phyloP scores from a whole-genome alignment of 2,888 invertebrate species.

The Pheosia gnoma region DNA sequence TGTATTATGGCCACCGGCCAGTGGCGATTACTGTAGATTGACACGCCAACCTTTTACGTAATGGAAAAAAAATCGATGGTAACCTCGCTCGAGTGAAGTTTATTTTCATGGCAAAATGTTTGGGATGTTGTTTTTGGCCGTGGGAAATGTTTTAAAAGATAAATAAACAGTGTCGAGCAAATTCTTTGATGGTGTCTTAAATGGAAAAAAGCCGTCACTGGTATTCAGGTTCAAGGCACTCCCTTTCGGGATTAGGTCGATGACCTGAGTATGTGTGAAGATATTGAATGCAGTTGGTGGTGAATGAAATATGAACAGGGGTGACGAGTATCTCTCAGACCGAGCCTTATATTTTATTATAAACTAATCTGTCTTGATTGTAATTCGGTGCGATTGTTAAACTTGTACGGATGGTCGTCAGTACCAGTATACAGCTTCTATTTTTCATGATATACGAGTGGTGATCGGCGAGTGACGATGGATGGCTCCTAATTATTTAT shows the following conservation, averaged over 20 bases:
- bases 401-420: slow-evolving; percentile 26
- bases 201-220: background rate
- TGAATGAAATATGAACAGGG: too few relatives aligned
- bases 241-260: background rate
- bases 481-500: slow-evolving; percentile 33
- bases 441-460: slow-evolving; percentile 33
- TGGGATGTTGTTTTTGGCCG: slow-evolving; percentile 4
- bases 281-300: background rate
- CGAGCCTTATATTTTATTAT: too few relatives aligned
- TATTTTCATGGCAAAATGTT: slow-evolving; percentile 5
- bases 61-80: slow-evolving; percentile 37
- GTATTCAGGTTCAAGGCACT: background rate
- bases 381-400: slow-evolving; percentile 21
- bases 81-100: background rate
- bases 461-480: slow-evolving; percentile 14
- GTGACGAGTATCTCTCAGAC: too few relatives aligned
- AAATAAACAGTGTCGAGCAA: background rate
- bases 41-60: slow-evolving; percentile 44
- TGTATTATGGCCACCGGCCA: slow-evolving; percentile 47
- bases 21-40: slow-evolving; percentile 32
- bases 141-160: slow-evolving; percentile 5
- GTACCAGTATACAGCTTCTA: slow-evolving; percentile 32
- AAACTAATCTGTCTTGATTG: too few relatives aligned
- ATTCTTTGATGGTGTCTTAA: slow-evolving; percentile 1
- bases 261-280: background rate